Evolutionary conservation across 2,797 vertebrate genomes (phyloP), one percentile per base, ranked within the genome.

Genomic region (Pipistrellus nathusii): DNA sequence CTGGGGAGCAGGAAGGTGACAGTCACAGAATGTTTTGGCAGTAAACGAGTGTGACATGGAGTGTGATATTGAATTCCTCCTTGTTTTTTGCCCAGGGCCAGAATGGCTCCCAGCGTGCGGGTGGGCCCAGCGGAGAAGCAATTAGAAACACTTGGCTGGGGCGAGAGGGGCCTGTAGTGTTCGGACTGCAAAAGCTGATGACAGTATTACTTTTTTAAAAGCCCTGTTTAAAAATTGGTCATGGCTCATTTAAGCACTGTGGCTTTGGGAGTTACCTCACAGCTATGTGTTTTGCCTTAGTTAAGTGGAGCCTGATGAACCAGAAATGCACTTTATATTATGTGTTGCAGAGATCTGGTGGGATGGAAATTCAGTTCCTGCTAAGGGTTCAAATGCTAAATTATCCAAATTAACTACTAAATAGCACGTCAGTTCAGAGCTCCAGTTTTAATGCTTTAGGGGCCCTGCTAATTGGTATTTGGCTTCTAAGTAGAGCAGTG

Each of bases 281-380:
- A 55, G 69, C 91, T 66, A 1, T 90, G 71, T 78, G 41, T 44
- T 94, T 96, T 95, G 83, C 48, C 12, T 69, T 94, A 72, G 91
- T 93, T 95, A 90, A 94, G 32, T 89, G 89, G 83, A 96, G 57
- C 53, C 68, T 18, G 15, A 18, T 87, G 89, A 94, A 92, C 69
- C 62, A 92, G 87, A 95, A 91, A 86, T 41, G 32, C 32, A 66
- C 57, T 94, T 92, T 96, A 53, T 57, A 25, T 73, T 80, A 14
- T 30, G 25, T 13, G 76, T 72, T 3, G 23, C 4, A 51, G 80
- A 48, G 59, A 71, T 48, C 18, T n/a, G 27, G 9, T 30, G 25
- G n/a, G 27, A 55, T 78, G 73, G 77, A 93, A 84, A 75, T 90
- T 81, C 62, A 69, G 76, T 87, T 71, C 55, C 83, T 46, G 71